Base-by-base conservation (phyloP, 2,113 vertebrate genomes). In the Lethenteron reissneri region DNA sequence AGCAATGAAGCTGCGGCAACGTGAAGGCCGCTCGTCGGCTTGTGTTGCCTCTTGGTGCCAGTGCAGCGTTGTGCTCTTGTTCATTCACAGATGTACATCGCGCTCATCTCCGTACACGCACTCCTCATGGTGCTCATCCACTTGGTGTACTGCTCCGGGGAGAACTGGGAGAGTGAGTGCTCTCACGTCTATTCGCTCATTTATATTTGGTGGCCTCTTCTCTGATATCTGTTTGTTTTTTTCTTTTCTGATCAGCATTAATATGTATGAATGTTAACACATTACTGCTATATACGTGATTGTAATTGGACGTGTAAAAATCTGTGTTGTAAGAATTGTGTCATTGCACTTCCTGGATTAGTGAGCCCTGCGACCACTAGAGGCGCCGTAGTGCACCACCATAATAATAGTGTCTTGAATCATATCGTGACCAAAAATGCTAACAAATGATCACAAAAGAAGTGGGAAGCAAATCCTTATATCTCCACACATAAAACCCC, bases 91-190 rank as follows among this genome's bases (percentile, higher is more conserved):
- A 92, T 99, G 94, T 99, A 99, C 84, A 96, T 99, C 80, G 84
- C 94, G 74, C 85, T 99, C 79, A 90, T 99, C 77, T 99, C 94
- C 70, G 77, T 95, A 78, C 94, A 99, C 76, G 81, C 91, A 41
- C 83, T 99, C 64, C 71, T 89, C 77, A 84, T 99, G 92, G 91
- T 86, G 76, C 89, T 86, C 74, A 84, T 97, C 78, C 91, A 99
- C 77, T 99, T 99, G 77, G 78, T 95, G 74, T 85, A 89, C 78
- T 99, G 91, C 82, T 88, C 96, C 75, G 91, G 97, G 80, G 86
- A 89, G 77, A 89, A 99, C 77, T 99, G 90, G 92, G 79, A 85
- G 76, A 96, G 94, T 95, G 80, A 90, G 94, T 56, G 8, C 70
- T 71, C 11, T n/a, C 19, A 25, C 70, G 13, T 41, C 12, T 21